These are phyloP conservation scores for Aurelia aurita DNA, from an alignment of 30 jellyfish, hydroid and myxozoan genomes.

Conservation along the genomic window DNA sequence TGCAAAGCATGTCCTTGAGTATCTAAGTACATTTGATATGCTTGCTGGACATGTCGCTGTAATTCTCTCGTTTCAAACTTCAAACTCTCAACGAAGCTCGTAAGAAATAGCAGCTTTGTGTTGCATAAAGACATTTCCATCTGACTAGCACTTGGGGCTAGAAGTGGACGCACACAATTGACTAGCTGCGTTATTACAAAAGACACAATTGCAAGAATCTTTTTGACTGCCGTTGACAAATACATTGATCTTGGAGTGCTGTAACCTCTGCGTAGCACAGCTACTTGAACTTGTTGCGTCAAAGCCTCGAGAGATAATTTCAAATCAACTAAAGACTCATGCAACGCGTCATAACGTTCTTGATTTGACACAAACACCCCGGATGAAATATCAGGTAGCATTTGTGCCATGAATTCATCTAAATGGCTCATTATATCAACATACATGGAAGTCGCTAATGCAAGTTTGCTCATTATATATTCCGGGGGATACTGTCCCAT, in stretches of 20 bases:
- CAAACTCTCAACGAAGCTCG: not conserved
- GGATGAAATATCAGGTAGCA: not conserved
- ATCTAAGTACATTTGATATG: not conserved
- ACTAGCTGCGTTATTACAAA: not conserved
- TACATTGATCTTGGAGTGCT: not conserved
- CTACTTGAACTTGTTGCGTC: not conserved
- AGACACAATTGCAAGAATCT: not conserved
- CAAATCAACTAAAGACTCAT: not conserved
- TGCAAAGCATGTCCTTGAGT: not conserved
- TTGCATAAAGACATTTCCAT: not conserved
- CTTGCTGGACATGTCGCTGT: not conserved
- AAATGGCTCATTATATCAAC: not conserved
- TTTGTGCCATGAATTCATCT: not conserved
- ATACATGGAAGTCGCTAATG: not conserved
- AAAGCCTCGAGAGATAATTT: not conserved
- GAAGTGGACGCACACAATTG: slow-evolving; percentile 4
- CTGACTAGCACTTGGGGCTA: not conserved
- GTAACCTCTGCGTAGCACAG: not conserved
- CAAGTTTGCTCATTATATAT: not conserved
- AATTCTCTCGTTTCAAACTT: not conserved
- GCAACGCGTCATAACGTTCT: not conserved
- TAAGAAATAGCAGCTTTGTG: not conserved
- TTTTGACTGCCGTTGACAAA: not conserved
- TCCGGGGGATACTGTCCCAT: not conserved
- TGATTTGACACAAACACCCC: not conserved